Conservation (phyloP, 1,140 invertebrate species). For the Zophobas morio region DNA sequence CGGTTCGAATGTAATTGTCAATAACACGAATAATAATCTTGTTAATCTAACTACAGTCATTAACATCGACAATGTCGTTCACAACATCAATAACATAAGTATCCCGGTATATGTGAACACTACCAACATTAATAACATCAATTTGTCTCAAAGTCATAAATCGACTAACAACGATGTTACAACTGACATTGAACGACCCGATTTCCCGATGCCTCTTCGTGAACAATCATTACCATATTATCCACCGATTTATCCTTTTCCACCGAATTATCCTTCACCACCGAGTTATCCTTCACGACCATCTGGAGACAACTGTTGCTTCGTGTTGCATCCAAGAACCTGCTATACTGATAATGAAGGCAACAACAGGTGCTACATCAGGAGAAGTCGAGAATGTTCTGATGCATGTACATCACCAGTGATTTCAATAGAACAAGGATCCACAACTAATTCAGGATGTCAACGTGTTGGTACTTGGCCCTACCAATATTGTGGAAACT, state of each 20-base stretch:
- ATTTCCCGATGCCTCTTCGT: too few species aligned
- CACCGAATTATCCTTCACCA: not conserved
- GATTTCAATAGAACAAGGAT: conserved; percentile 13
- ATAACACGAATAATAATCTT: conserved; percentile 31
- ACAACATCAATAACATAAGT: conserved; percentile 37
- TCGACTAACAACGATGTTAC: not conserved
- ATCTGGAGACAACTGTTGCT: conserved; percentile 6
- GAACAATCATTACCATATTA: not conserved
- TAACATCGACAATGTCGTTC: conserved; percentile 33
- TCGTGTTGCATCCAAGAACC: conserved; percentile 3
- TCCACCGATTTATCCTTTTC: not conserved
- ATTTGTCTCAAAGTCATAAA: not conserved
- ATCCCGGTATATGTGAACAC: conserved; percentile 35
- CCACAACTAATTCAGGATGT: not conserved
- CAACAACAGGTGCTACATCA: conserved; percentile 9
- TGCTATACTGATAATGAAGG: conserved; percentile 2
- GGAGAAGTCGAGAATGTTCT: conserved; percentile 11
- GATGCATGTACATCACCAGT: conserved; percentile 7
- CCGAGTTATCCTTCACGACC: too few species aligned
- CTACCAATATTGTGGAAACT: conserved; percentile 24
- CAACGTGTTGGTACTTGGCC: conserved; percentile 4
- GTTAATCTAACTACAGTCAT: conserved; percentile 36
- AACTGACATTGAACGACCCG: too few species aligned
- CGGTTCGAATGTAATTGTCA: not conserved
- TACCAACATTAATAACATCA: conserved; percentile 34